phyloP scores from a whole-genome alignment of 1,140 invertebrate genomes.

The Teleopsis dalmanni region DNA sequence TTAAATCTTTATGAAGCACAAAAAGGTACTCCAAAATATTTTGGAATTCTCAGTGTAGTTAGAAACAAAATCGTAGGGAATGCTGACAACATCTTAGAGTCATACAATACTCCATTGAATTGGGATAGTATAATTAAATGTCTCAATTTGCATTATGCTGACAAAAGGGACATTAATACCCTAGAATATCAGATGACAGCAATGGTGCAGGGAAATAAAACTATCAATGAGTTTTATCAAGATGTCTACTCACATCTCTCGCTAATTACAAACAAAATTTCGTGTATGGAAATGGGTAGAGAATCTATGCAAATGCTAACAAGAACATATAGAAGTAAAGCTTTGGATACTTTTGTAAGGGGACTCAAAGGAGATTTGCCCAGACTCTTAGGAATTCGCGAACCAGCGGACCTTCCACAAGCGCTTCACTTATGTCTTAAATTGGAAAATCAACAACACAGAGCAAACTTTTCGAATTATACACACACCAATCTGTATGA shows the following conservation, averaged over 20 bases:
- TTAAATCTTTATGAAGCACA: too few relatives aligned
- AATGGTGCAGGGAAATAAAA: conserved; percentile 12
- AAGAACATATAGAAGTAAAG: conserved; percentile 9
- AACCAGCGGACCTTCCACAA: conserved; percentile 7
- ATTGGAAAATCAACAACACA: too few relatives aligned
- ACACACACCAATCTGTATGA: background rate
- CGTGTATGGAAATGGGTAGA: background rate
- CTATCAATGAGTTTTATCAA: conserved; percentile 13
- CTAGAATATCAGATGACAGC: conserved; percentile 12
- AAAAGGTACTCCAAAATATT: background rate
- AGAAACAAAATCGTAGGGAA: background rate
- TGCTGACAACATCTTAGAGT: conserved; percentile 7
- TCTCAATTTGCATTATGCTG: conserved; percentile 10
- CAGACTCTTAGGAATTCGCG: conserved; percentile 1
- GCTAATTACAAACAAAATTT: conserved; percentile 6
- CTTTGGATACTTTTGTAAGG: conserved; percentile 11
- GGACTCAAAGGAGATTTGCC: conserved; percentile 11
- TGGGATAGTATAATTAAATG: conserved; percentile 8
- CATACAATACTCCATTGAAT: conserved; percentile 11
- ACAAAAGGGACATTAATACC: conserved; percentile 10
- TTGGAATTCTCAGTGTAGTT: background rate
- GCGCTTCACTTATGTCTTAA: conserved; percentile 9
- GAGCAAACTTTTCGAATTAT: too few relatives aligned
- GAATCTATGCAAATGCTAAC: conserved; percentile 4
- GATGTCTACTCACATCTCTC: conserved; percentile 10